Evolutionary conservation across 2,888 invertebrate genomes (phyloP), one percentile per base, ranked within the genome.

Genomic region (Gonocerus acuteangulatus): DNA sequence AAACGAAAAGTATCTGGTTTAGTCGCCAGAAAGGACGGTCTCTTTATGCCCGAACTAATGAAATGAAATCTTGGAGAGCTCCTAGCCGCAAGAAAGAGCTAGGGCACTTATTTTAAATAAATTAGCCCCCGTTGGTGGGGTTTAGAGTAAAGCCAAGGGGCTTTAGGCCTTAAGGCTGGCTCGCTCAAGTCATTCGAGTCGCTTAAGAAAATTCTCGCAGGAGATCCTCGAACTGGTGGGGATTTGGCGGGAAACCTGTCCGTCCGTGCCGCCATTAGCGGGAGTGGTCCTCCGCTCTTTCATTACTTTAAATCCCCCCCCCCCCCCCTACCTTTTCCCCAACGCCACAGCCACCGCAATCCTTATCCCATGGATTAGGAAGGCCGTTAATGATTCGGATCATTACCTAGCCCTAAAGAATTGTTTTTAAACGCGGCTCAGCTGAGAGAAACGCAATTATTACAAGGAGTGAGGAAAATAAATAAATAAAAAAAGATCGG

Each of bases 121-220:
- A 51, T 51, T 51, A 51, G 51, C 19, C 34, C 32, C 51, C 51
- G 16, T 9, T 27, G 34, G 34, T 6, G 61, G 58, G 63, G 49
- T 60, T 63, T 63, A 63, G 61, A 51, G 11, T 52, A 62, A 66
- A 66, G 64, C 62, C 66, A 60, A 27, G 45, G 61, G 63, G 63
- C 66, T 66, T 66, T 64, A 32, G 51, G 4, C 42, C 42, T 66
- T 64, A 19, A 19, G n/a, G n/a, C 42, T 3, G 51, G 51, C 48
- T 60, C 62, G 59, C 51, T 58, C 59, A 57, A 64, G 66, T 66
- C 64, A 66, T 67, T 66, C 64, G 65, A 65, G 62, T 64, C 67
- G 67, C 65, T 67, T 67, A 67, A 67, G 67, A 67, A 67, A 67
- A 67, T 67, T 67, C 65, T 64, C 65, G 65, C 67, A 62, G 61